A percentile compares a stretch with the other conserved stretches of the same genome.
Evolutionary conservation across 2,113 vertebrate species (phyloP).

Genomic region (Ellobius talpinus): DNA sequence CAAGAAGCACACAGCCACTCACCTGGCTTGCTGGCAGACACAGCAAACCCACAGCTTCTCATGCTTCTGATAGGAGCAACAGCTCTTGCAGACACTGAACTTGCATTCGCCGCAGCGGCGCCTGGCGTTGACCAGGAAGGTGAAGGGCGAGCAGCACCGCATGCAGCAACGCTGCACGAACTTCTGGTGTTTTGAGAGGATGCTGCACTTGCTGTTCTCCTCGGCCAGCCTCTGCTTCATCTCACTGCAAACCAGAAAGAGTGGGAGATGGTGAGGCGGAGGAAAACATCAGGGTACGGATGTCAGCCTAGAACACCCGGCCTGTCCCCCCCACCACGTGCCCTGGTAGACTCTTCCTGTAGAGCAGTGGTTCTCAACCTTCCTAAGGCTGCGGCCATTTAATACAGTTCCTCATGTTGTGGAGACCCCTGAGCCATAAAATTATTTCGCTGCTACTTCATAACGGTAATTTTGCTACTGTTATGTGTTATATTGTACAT

Average conservation of each 20-base stretch:
- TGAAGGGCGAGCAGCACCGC: constrained; percentile 97
- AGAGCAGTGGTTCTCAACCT: neutral
- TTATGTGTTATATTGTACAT: neutral
- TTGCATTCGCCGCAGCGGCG: constrained; percentile 94
- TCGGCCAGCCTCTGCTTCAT: constrained; percentile 97
- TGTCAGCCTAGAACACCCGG: too few species aligned
- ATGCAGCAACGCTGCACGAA: constrained; percentile 98
- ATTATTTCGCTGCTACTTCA: neutral
- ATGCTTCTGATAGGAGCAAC: constrained; percentile 93
- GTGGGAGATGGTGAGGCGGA: neutral
- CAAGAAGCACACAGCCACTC: neutral
- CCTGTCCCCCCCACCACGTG: too few species aligned
- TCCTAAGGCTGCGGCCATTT: fast-evolving
- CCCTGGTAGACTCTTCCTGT: fast-evolving
- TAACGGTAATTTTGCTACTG: neutral
- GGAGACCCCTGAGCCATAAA: neutral
- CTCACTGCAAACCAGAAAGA: constrained; percentile 87
- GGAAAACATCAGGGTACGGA: neutral
- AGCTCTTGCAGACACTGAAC: constrained; percentile 97
- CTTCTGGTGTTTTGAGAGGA: constrained; percentile 95
- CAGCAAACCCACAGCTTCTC: constrained; percentile 95
- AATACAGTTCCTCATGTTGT: neutral
- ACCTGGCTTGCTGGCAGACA: constrained; percentile 97
- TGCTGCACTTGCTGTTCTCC: constrained; percentile 95
- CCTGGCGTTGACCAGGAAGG: constrained; percentile 96